Evolutionary conservation across 2,888 invertebrate genomes (phyloP), one percentile per base, ranked within the genome.

Genomic region (Polyploca ridens): DNA sequence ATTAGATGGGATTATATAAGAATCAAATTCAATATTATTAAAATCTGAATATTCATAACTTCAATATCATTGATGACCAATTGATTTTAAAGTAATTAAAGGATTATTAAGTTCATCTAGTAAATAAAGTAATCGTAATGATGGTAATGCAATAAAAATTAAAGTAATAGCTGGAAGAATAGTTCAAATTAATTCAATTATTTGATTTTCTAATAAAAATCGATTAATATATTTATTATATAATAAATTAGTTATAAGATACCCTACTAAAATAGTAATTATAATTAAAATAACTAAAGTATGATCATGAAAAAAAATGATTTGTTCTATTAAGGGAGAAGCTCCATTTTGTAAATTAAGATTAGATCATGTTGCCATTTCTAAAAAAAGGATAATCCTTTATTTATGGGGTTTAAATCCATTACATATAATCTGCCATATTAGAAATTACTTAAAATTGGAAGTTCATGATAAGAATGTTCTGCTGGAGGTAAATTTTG

Each of bases 31-130:
- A 82, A 95, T 87, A 82, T 93, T 88, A 77, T 89, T 77, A 82
- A 96, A 96, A 82, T 96, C 95, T 63, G 95, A 94, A 76, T 96
- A 96, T 95, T 96, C 95, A 91, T 96, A 96, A 0, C 93, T 94
- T 95, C 95, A 96, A 69, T 95, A 95, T 94, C 95, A 96, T 94
- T 96, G 96, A 82, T 95, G 95, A 0, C 95, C 96, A 87, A 96
- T 95, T 38, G 94, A 87, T 96, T 96, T 96, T 86, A 96, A 78
- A 0, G 95, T 94, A 79, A 96, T 87, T 72, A 91, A 77, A 0
- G 95, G 95, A 59, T 93, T 93, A 87, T 95, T 95, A 79, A 95
- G 82, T 95, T 96, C 95, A 86, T 96, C 96, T 78, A 95, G 79
- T 85, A 96, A 75, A 77, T 96, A 96, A 78, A 96, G 78, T 79